Conservation (phyloP, 2,888 invertebrate genomes). For the Thyatira batis region DNA sequence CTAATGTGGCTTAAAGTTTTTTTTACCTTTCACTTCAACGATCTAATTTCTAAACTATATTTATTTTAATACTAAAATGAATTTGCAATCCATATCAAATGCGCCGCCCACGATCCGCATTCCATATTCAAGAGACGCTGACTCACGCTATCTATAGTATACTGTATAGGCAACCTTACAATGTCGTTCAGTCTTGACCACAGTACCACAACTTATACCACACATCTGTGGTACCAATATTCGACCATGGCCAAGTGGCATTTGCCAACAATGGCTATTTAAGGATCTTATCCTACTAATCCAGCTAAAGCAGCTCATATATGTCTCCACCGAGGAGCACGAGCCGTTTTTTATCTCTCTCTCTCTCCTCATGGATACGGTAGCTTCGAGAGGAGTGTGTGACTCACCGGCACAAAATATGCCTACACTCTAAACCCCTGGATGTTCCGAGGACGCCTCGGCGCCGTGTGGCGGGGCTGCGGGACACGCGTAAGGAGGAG, state of each 20-base stretch:
- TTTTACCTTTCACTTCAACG: no score
- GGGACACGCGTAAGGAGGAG: no score
- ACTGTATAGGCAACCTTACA: constrained; percentile 24
- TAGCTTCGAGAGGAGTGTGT: no score
- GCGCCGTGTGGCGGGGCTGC: no score
- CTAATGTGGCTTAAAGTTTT: no score
- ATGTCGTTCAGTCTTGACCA: constrained; percentile 20
- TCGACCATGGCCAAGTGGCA: background rate
- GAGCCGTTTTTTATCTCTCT: no score
- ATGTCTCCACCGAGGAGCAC: no score
- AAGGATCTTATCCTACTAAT: background rate
- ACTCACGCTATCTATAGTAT: constrained; percentile 27
- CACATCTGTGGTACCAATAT: background rate
- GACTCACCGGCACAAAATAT: no score
- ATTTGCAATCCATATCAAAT: constrained; percentile 25
- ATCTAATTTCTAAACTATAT: background rate
- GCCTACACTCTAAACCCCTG: no score
- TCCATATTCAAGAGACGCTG: constrained; percentile 32
- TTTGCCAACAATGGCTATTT: background rate
- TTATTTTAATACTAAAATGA: background rate
- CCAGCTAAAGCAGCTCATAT: no score
- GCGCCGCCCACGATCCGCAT: constrained; percentile 37
- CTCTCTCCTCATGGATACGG: no score
- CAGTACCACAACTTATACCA: constrained; percentile 8
- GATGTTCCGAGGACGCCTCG: no score